A percentile compares a stretch with the other conserved stretches of the same genome.
These are phyloP conservation scores for Actenoides hombroni DNA, from an alignment of 2,113 vertebrate species.

Conservation along the genomic window DNA sequence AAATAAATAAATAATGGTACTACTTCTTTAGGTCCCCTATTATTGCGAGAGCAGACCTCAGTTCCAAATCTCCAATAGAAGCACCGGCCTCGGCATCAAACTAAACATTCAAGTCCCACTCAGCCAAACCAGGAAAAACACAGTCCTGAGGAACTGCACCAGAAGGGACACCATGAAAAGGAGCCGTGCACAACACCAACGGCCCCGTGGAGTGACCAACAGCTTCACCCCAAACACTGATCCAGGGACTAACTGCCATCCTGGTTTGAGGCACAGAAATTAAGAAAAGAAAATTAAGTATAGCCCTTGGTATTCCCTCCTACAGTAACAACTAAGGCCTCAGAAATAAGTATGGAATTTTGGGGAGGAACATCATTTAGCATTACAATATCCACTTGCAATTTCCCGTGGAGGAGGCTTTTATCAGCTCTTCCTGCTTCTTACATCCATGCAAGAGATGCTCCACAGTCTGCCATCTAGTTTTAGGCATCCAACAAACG, in stretches of 20 bases:
- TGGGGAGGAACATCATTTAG: not conserved
- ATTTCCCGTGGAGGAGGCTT: fast-evolving
- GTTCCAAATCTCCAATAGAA: not conserved
- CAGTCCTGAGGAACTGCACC: fast-evolving
- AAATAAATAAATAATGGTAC: not conserved
- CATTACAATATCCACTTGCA: not conserved
- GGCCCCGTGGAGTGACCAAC: not conserved
- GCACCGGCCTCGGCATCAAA: not conserved
- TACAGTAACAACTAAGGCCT: not conserved
- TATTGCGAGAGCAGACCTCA: not conserved
- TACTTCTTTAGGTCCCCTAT: not conserved
- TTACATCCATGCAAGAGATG: fast-evolving
- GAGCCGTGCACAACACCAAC: not conserved
- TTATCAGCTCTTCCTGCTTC: not conserved
- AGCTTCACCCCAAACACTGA: not conserved
- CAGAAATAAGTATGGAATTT: not conserved
- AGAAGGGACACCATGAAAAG: not conserved
- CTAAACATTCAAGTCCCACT: fast-evolving
- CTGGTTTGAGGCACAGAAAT: not conserved
- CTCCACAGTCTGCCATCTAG: not conserved
- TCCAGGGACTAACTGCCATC: not conserved
- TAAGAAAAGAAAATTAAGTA: not conserved
- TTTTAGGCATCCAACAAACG: not conserved
- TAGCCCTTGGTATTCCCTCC: not conserved
- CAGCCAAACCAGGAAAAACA: not conserved